phyloP scores from a whole-genome alignment of 2,797 vertebrate species.

The Sebastes goodei region DNA sequence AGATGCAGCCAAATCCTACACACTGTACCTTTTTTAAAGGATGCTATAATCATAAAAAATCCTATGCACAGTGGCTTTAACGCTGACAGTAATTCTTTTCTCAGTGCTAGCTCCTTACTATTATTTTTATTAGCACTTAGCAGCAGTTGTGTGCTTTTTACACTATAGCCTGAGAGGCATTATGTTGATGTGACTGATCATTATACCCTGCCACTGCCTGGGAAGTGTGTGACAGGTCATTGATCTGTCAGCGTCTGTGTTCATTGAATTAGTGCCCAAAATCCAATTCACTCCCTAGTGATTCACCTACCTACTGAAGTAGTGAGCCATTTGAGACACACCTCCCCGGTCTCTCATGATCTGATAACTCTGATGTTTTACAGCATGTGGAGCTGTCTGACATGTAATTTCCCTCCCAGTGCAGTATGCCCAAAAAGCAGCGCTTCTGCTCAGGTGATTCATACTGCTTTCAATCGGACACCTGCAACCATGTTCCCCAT shows the following conservation, averaged over 20 bases:
- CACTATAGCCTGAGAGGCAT: background rate
- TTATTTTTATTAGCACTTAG: background rate
- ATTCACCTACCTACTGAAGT: conserved; percentile 42
- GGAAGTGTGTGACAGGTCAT: conserved; percentile 37
- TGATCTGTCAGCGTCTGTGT: conserved; percentile 52
- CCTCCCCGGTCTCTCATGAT: conserved; percentile 20
- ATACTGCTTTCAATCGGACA: conserved; percentile 19
- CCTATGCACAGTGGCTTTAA: background rate
- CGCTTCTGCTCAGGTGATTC: conserved; percentile 26
- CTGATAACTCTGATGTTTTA: conserved; percentile 62
- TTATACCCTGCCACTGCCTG: conserved; percentile 9
- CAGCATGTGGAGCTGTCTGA: conserved; percentile 41
- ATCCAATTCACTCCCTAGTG: conserved; percentile 40
- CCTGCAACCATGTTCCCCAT: background rate
- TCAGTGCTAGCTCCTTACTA: background rate
- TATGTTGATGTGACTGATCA: conserved; percentile 41
- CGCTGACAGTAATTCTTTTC: background rate
- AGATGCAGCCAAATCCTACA: too few species aligned
- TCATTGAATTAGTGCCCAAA: conserved; percentile 54
- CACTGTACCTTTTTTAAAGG: background rate
- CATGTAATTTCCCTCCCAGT: conserved; percentile 50
- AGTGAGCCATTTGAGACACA: conserved; percentile 48
- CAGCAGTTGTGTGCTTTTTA: background rate
- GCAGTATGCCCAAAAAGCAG: conserved; percentile 22
- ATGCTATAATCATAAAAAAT: background rate